Evolutionary conservation across 2,797 vertebrate species (phyloP).

Genomic region (Pelochelys cantorii): DNA sequence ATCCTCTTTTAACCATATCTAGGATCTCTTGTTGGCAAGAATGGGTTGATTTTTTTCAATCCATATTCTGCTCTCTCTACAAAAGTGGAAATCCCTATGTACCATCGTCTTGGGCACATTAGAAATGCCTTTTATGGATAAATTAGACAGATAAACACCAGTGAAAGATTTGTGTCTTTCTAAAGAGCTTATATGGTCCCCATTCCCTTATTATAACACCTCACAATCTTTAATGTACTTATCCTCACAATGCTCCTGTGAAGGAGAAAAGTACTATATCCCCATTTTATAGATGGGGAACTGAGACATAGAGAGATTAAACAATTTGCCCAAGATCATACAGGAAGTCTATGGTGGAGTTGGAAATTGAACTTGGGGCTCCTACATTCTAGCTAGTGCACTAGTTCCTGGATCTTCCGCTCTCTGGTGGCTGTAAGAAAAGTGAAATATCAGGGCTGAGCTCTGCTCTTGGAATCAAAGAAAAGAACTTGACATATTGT

Average conservation of each 20-base stretch:
- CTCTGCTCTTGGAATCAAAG: conserved; percentile 33
- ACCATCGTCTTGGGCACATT: background rate
- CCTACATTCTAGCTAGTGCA: too few relatives aligned
- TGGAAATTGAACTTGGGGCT: too few relatives aligned
- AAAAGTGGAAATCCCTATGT: background rate
- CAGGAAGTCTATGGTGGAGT: too few relatives aligned
- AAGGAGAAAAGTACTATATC: background rate
- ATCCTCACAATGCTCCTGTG: background rate
- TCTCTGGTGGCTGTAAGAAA: background rate
- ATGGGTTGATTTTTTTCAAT: background rate
- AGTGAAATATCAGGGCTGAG: conserved; percentile 14
- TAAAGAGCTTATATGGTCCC: background rate
- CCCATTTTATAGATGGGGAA: background rate
- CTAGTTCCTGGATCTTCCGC: background rate
- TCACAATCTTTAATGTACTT: too few relatives aligned
- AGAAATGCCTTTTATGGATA: background rate
- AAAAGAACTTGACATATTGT: conserved; percentile 18
- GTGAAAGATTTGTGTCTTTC: background rate
- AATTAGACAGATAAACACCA: background rate
- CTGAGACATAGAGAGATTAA: background rate
- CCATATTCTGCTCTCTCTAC: background rate
- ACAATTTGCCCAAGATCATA: too few relatives aligned
- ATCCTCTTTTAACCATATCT: background rate
- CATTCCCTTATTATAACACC: background rate
- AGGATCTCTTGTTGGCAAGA: background rate